Evolutionary conservation across 1,140 invertebrate genomes (phyloP), one percentile per base, ranked within the genome.

Genomic region (Portunus trituberculatus): DNA sequence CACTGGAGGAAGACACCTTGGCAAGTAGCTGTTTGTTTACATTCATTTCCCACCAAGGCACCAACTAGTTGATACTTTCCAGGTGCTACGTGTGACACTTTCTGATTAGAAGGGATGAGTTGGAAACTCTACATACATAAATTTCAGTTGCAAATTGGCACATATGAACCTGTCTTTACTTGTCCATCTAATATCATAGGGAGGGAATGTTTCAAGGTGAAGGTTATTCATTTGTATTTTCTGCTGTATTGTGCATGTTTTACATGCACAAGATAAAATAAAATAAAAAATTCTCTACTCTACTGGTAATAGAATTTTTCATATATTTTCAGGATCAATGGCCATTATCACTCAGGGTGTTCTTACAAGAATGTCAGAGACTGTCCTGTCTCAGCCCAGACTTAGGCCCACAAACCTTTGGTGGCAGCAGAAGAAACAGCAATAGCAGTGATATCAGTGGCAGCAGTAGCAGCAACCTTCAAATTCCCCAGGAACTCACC

Each of bases 261-360:
- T 2, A 39, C 1, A 39, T 39, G 39, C 39, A 39, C 39, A 39
- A 39, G 39, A 39, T 39, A 39, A 39, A 39, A 39, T 39, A 2
- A 39, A n/a, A n/a, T n/a, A n/a, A n/a, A n/a, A 39, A 82, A 28
- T 82, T 8, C 1, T 82, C 76, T 28, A 82, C 76, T 82, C 0
- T 82, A 28, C 16, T 25, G 39, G 39, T 39, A 39, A 39, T 39
- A 39, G 39, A 39, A 39, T 39, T 39, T 39, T n/a, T n/a, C n/a
- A 52, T 20, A 12, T 39, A 86, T 87, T 87, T 84, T 48, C 45
- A 93, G 92, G 45, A 32, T 29, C 45, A 86, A 10, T 93, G 92
- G 92, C 92, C 92, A 28, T 59, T 83, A 52, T 93, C 92, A 46
- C 48, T 93, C 39, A 20, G 59, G 48, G 10, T 10, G 12, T 93